Base-by-base conservation (phyloP, 2,113 vertebrate genomes). In the Acanthochromis polyacanthus region DNA sequence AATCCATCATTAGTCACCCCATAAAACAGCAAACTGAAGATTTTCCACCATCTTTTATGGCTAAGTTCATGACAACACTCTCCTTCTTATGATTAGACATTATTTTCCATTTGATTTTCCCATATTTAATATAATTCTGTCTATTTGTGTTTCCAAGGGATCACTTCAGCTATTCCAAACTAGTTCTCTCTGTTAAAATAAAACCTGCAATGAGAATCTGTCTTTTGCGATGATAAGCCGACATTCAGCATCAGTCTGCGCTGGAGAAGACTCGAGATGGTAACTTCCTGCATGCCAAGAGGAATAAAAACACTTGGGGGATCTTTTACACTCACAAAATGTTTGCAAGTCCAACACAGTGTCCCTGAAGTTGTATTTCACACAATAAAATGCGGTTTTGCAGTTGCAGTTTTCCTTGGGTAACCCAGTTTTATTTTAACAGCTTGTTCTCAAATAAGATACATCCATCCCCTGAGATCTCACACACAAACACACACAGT, bases 371-470 rank as follows among this genome's bases (percentile, higher is more conserved):
- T 72, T 79, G 70, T 72, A 79, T 81, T 85, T 83, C 52, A 81
- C 66, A 43, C 53, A 32, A 32, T 75, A 51, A 75, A 85, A 75
- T 53, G 52, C 19, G 55, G 45, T 56, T 66, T 66, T 60, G 38
- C 59, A 78, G 46, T 66, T 69, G 51, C 22, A 19, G 57, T 68
- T 77, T 77, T 73, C 61, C 23, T 68, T 25, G 3, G 20, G 67
- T 72, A 73, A 64, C 58, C 65, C 43, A 28, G 40, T 80, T 85
- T 57, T 69, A 67, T 76, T 83, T 77, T 50, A 78, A 81, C 74
- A 78, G 66, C 78, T 76, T 71, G 70, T 83, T 83, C 81, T 77
- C 59, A 63, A 79, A 76, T 78, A 82, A 82, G 56, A 65, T 74
- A 60, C 55, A 80, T 66, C 56, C 12, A 45, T 71, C 66, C 70